Evolutionary conservation across 2,113 vertebrate genomes (phyloP).

Genomic region (Pelmatolapia mariae): DNA sequence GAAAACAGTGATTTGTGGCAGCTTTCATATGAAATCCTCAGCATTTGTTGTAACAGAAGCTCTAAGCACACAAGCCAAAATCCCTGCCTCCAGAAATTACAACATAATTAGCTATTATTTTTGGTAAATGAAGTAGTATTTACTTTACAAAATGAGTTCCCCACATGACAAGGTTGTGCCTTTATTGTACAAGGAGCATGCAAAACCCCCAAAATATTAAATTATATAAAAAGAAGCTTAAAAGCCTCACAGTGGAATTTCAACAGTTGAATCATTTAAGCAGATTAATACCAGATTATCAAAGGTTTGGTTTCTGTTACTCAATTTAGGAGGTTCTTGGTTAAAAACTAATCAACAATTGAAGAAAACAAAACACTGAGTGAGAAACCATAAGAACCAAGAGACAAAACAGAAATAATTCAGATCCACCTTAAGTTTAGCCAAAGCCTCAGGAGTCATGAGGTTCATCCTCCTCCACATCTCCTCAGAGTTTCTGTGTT

Average conservation of each 20-base stretch:
- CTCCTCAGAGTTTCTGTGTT: conserved; percentile 97
- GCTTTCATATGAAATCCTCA: background rate
- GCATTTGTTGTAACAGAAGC: background rate
- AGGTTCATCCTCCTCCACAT: conserved; percentile 98
- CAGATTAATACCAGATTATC: background rate
- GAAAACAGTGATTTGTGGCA: background rate
- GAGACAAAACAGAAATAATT: background rate
- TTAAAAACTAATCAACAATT: background rate
- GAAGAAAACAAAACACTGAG: background rate
- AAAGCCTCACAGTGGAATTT: background rate
- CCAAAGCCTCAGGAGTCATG: conserved; percentile 93
- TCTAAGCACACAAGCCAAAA: background rate
- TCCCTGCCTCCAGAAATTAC: background rate
- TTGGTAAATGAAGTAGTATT: too few relatives aligned
- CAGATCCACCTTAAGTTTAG: conserved; percentile 85
- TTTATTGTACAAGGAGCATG: background rate
- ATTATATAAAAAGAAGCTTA: background rate
- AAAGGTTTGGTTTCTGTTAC: background rate
- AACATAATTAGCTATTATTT: background rate
- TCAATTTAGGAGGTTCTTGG: background rate
- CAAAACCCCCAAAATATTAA: background rate
- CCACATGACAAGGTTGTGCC: background rate
- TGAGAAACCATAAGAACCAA: background rate
- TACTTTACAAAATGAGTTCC: background rate
- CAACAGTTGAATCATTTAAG: background rate